Base-by-base conservation (phyloP, 2,113 vertebrate species). In the Engraulis encrasicolus region DNA sequence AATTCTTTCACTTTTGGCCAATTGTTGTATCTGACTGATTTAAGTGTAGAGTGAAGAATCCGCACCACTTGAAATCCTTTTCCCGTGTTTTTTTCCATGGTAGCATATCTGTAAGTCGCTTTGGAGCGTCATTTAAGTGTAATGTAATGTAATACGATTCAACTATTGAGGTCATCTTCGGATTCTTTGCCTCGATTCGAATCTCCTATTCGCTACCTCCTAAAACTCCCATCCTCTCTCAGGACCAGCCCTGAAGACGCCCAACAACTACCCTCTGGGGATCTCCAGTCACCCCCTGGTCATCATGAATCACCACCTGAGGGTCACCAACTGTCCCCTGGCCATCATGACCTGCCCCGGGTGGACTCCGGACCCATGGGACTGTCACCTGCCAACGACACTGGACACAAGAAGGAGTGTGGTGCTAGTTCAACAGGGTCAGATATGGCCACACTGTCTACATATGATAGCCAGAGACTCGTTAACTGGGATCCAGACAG, bases 241-340 rank as follows among this genome's bases (percentile, higher is more conserved):
- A 93, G 92, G 37, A 83, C 89, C 83, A 94, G 93, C 81, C 92
- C 91, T 0, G 94, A 96, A 83, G 95, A 95, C n/a, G n/a, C n/a
- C 50, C 93, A 95, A 82, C 96, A 45, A 45, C 3, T 45, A 45
- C 40, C 88, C 77, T 81, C 36, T 66, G 23, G 58, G 4, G 4
- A 19, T 40, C 37, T 45, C 66, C 66, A 74, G 1, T 15, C 2
- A 5, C 66, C 27, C 31, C 12, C 58, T 61, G 58, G 20, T 3
- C 23, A 19, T 40, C 37, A 79, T 31, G 27, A 74, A 15, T 15
- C 2, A 5, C 66, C 27, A 11, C 12, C 58, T 61, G 58, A 11
- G 40, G 3, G 5, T 40, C 37, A 79, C 66, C 66, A 74, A 15
- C 15, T 3, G 1, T 31, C 27, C 31, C 12, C 58, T 61, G 58